These are phyloP conservation scores for Drosophila mimica DNA, from an alignment of 2,888 invertebrate species.

Conservation along the genomic window DNA sequence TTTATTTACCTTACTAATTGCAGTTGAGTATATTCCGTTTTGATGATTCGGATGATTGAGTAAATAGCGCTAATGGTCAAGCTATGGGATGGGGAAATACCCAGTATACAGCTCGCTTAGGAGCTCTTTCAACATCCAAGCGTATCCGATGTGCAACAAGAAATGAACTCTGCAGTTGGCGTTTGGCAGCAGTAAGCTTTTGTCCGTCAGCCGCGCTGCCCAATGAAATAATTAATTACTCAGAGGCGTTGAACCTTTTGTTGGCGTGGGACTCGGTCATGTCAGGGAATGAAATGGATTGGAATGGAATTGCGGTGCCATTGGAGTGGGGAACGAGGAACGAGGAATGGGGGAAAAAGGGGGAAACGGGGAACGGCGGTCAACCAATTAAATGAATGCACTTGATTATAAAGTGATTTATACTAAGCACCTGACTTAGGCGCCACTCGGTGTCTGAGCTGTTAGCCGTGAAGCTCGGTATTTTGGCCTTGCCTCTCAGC, in stretches of 20 bases:
- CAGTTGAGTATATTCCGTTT: background rate
- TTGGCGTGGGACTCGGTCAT: background rate
- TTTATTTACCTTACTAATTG: background rate
- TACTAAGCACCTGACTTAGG: slow-evolving; percentile 74
- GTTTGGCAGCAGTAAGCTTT: slow-evolving; percentile 48
- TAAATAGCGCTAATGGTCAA: background rate
- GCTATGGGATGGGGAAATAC: background rate
- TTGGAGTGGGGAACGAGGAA: background rate
- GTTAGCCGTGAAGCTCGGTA: background rate
- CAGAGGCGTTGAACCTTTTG: slow-evolving; percentile 31
- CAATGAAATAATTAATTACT: slow-evolving; percentile 70
- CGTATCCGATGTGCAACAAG: background rate
- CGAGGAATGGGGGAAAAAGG: background rate
- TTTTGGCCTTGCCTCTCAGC: slow-evolving; percentile 35
- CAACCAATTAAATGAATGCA: slow-evolving; percentile 72
- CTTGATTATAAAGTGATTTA: slow-evolving; percentile 79
- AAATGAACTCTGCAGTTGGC: slow-evolving; percentile 7
- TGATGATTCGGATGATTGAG: background rate
- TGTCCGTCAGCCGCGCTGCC: slow-evolving; percentile 34
- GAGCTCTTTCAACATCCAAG: too few species aligned
- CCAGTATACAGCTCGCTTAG: too few species aligned
- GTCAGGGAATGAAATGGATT: slow-evolving; percentile 18
- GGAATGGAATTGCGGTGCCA: background rate
- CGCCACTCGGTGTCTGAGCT: slow-evolving; percentile 6
- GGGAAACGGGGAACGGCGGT: slow-evolving; percentile 28